phyloP scores from a whole-genome alignment of 2,797 vertebrate genomes.

The Moxostoma hubbsi region DNA sequence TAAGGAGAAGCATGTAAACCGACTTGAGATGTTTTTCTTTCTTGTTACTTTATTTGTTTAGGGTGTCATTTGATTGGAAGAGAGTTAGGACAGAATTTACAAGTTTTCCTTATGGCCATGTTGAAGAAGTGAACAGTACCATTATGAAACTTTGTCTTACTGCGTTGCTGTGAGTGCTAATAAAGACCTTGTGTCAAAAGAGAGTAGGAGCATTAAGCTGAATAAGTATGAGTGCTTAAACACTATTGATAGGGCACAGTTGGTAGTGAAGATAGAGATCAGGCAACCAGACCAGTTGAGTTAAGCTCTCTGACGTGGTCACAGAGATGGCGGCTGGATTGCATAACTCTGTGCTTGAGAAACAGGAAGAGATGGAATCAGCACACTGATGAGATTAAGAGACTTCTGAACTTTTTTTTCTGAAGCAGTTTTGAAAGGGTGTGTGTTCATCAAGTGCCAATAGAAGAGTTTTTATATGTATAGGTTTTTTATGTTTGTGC shows the following conservation, averaged over 20 bases:
- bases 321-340: constrained; percentile 30
- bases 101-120: not conserved
- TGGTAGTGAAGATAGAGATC: constrained; percentile 39
- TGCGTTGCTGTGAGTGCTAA: not conserved
- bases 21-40: constrained; percentile 42
- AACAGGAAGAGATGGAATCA: constrained; percentile 49
- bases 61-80: constrained; percentile 46
- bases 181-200: not conserved
- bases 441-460: too few relatives aligned
- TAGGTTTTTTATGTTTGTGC: too few relatives aligned
- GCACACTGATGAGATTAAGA: not conserved
- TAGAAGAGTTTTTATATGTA: too few relatives aligned
- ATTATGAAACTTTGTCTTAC: constrained; percentile 13
- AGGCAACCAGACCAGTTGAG: constrained; percentile 21
- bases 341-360: constrained; percentile 42
- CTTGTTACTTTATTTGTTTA: constrained; percentile 47
- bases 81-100: constrained; percentile 16
- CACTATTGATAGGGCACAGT: constrained; percentile 3
- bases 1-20: constrained; percentile 31
- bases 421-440: too few relatives aligned
- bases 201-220: not conserved
- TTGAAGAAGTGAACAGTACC: not conserved
- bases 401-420: too few relatives aligned
- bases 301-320: constrained; percentile 4
- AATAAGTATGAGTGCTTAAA: not conserved